Conservation (phyloP, 2,888 invertebrate species). For the Aleiodes alternator region DNA sequence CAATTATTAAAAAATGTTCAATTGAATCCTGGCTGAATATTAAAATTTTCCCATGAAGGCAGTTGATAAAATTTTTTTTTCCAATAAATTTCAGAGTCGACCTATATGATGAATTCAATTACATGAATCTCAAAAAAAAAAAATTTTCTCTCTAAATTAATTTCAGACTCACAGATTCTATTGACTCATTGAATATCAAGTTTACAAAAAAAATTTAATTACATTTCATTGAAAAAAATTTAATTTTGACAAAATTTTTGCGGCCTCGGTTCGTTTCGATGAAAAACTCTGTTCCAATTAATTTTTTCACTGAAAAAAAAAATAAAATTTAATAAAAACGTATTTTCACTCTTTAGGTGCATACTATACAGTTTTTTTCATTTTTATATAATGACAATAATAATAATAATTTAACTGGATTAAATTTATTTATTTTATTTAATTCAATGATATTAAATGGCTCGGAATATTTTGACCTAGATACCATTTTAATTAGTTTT, state of each 20-base stretch:
- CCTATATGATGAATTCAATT: not conserved
- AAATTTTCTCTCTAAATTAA: not conserved
- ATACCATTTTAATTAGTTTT: no score
- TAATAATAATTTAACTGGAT: no score
- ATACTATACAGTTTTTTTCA: no score
- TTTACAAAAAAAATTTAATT: not conserved
- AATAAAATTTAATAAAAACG: no score
- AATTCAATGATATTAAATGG: no score
- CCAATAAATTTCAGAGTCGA: not conserved
- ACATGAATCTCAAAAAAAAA: not conserved
- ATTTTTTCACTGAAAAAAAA: not conserved
- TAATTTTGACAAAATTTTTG: not conserved
- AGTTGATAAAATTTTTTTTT: not conserved
- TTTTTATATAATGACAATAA: no score
- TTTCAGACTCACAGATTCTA: not conserved
- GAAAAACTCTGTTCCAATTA: not conserved
- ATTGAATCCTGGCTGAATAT: not conserved
- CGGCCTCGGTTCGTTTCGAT: not conserved
- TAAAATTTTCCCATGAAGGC: not conserved
- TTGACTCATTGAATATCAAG: conserved; percentile 4
- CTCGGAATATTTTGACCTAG: no score
- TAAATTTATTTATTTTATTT: no score
- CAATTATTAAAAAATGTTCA: no score
- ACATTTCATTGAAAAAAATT: conserved; percentile 6
- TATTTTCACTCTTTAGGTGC: no score